Evolutionary conservation across 2,113 vertebrate genomes (phyloP).

Genomic region (Glaucidium brasilianum): DNA sequence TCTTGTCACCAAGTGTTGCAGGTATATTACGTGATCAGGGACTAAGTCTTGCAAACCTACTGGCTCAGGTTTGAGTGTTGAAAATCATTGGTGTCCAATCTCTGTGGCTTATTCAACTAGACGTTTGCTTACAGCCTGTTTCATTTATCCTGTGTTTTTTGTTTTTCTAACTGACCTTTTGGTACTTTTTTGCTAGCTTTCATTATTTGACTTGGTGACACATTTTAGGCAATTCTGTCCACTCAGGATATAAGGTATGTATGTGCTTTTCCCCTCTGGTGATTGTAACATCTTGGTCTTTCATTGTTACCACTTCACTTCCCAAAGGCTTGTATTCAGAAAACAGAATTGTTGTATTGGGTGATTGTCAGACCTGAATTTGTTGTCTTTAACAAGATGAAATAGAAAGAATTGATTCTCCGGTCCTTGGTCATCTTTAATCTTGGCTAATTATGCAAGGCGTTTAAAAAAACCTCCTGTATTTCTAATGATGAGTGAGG

Average conservation of each 20-base stretch:
- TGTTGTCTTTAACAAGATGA: background rate
- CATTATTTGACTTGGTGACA: background rate
- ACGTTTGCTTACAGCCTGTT: background rate
- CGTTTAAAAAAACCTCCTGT: background rate
- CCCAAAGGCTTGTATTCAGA: background rate
- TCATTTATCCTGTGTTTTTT: background rate
- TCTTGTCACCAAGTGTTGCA: background rate
- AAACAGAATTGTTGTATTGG: background rate
- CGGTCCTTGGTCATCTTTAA: background rate
- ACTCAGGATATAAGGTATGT: background rate
- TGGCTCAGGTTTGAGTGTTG: background rate
- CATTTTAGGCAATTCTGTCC: background rate
- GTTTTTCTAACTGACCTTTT: background rate
- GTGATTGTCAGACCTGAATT: background rate
- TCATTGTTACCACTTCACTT: background rate
- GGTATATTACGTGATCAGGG: background rate
- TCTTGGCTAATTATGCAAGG: background rate
- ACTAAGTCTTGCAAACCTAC: background rate
- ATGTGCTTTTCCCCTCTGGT: background rate
- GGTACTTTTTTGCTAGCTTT: background rate
- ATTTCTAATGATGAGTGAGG: background rate
- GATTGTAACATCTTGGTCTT: background rate
- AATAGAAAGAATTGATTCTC: background rate
- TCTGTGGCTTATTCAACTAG: background rate
- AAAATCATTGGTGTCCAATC: background rate